A percentile compares a stretch with the other conserved stretches of the same genome.
phyloP scores from a whole-genome alignment of 2,113 vertebrate species.

The Pterophyllum scalare region DNA sequence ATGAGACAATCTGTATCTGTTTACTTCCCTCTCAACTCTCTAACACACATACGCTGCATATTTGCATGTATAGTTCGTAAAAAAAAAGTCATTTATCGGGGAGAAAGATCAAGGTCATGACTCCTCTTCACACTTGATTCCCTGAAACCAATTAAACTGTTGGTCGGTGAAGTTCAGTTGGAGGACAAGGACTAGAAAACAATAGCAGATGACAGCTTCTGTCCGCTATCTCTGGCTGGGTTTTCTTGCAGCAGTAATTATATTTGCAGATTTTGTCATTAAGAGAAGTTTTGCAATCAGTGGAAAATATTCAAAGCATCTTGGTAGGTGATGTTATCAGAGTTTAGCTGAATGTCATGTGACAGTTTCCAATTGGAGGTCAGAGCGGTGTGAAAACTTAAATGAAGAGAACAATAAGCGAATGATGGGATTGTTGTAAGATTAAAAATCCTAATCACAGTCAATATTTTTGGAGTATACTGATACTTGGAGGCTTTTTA shows the following conservation, averaged over 20 bases:
- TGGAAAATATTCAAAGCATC: constrained; percentile 56
- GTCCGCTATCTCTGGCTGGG: constrained; percentile 64
- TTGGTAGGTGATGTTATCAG: constrained; percentile 50
- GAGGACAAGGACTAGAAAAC: constrained; percentile 76
- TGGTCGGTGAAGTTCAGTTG: constrained; percentile 80
- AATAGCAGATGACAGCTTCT: constrained; percentile 72
- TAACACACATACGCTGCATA: constrained; percentile 62
- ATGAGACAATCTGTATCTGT: constrained; percentile 79
- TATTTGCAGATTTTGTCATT: constrained; percentile 82
- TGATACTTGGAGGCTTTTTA: background rate
- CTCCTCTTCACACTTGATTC: constrained; percentile 79
- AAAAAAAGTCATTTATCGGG: constrained; percentile 73
- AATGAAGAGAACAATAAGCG: constrained; percentile 31
- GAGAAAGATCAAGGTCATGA: constrained; percentile 83
- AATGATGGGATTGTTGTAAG: background rate
- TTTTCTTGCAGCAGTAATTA: constrained; percentile 78
- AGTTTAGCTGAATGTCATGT: constrained; percentile 49
- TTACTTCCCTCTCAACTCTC: constrained; percentile 67
- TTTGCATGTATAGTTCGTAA: constrained; percentile 78
- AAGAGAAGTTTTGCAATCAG: constrained; percentile 75
- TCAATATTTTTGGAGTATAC: background rate
- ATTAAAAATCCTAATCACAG: background rate
- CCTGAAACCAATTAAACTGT: constrained; percentile 84
- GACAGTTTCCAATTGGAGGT: constrained; percentile 54
- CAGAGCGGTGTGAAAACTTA: constrained; percentile 38